Percentiles rank a stretch among this genome's conserved stretches.
Evolutionary conservation across 2,113 vertebrate genomes (phyloP).

Genomic region (Notiomystis cincta): DNA sequence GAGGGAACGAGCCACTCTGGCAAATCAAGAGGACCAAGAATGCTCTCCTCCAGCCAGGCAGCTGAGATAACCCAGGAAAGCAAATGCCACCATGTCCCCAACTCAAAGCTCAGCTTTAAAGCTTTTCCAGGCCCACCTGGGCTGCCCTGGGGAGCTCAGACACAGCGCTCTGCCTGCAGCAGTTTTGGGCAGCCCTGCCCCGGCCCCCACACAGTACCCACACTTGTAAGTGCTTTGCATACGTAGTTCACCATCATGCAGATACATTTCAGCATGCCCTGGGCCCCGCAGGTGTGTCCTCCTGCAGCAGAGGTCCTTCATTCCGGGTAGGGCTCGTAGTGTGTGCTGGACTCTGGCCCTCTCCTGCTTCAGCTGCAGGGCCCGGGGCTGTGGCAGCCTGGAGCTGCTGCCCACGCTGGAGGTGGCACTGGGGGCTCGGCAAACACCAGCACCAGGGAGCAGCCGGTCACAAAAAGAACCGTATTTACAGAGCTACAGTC

Average conservation of each 20-base stretch:
- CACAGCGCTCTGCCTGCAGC: background rate
- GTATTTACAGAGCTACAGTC: conserved; percentile 39
- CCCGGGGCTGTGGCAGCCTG: background rate
- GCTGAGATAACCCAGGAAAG: background rate
- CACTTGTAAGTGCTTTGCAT: conserved; percentile 20
- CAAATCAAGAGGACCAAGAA: background rate
- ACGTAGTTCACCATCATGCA: background rate
- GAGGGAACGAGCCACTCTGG: background rate
- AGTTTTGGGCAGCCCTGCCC: background rate
- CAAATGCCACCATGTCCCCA: background rate
- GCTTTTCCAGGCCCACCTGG: background rate
- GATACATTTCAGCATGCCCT: background rate
- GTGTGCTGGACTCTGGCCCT: background rate
- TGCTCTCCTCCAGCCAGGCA: background rate
- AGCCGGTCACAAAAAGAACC: background rate
- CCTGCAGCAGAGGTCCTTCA: conserved; percentile 31
- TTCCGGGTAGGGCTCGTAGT: background rate
- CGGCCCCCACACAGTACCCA: background rate
- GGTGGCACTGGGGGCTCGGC: background rate
- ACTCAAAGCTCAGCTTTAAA: background rate
- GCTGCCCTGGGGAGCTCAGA: background rate
- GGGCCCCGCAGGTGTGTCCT: background rate
- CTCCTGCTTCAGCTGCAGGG: background rate
- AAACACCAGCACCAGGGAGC: background rate
- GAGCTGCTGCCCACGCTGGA: background rate